Evolutionary conservation across 1,140 invertebrate genomes (phyloP), one percentile per base, ranked within the genome.

Genomic region (Bombus picipes): DNA sequence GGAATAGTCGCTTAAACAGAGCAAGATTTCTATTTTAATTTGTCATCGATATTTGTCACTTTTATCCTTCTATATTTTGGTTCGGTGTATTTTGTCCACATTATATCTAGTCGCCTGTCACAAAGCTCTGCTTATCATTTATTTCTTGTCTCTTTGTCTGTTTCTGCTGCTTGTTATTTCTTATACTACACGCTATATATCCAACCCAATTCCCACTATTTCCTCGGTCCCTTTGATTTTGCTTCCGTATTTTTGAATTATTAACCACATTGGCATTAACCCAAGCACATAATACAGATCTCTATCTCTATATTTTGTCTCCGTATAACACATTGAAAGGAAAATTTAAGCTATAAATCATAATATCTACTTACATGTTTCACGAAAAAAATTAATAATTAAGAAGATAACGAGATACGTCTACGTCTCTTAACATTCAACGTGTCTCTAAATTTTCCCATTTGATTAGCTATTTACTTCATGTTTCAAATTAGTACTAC

Each of bases 171-270:
- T 18, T 37, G 32, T 39, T 39, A 3, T 68, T 39, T 39, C 37
- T 71, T 39, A 39, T 28, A 39, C 10, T 32, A 68, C 34, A 22
- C 5, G 68, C 12, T 39, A 28, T 71, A 1, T 10, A 34, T 34
- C 9, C 32, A 68, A 34, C 32, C 8, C 18, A 18, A 34, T 68
- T 34, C n/a, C 5, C 15, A 66, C 68, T 28, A 25, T 39, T 70
- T 34, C 32, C 32, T 22, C 22, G 18, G 0, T 37, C 18, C 18
- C 66, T 68, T 68, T 10, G 66, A 68, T 71, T 71, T 39, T 13
- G 37, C 68, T 25, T 12, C 4, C 37, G 25, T 71, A 71, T 71
- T 71, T 71, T 71, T 71, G 37, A 71, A 71, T 71, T 71, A 71
- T 71, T 71, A 39, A 71, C 39, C 68, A 6, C 25, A 71, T 6